Evolutionary conservation across 2,797 vertebrate species (phyloP).

Genomic region (Amniataba percoides): DNA sequence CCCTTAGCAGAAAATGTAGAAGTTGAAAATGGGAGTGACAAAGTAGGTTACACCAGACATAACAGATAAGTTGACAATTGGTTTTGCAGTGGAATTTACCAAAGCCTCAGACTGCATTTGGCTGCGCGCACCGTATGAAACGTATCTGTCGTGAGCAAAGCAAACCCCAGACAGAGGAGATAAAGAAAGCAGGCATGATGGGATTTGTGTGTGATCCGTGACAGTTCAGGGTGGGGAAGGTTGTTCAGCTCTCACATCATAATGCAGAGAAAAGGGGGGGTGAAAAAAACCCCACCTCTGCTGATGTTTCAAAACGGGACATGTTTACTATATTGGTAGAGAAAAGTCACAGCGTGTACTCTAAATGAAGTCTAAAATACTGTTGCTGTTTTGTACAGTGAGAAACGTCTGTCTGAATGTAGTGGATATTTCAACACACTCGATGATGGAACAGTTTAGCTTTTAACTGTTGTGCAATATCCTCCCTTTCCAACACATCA

Average conservation of each 20-base stretch:
- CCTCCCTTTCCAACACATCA: conserved; percentile 84
- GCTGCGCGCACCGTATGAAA: conserved; percentile 49
- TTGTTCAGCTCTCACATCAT: conserved; percentile 42
- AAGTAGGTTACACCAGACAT: conserved; percentile 45
- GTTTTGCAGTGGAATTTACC: conserved; percentile 64
- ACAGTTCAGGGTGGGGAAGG: conserved; percentile 66
- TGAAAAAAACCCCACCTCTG: conserved; percentile 29
- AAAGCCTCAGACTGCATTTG: conserved; percentile 37
- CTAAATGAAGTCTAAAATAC: conserved; percentile 29
- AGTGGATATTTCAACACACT: conserved; percentile 83
- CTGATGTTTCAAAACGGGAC: conserved; percentile 11
- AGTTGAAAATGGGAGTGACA: conserved; percentile 55
- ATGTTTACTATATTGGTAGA: neutral
- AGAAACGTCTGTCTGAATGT: conserved; percentile 75
- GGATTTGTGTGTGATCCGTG: conserved; percentile 64
- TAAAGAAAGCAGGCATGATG: conserved; percentile 47
- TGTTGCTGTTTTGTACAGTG: conserved; percentile 46
- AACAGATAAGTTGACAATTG: conserved; percentile 60
- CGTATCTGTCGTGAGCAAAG: conserved; percentile 52
- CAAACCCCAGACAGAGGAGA: conserved; percentile 56
- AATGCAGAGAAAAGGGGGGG: conserved; percentile 27
- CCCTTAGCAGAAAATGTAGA: conserved; percentile 43
- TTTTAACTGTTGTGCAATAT: conserved; percentile 83
- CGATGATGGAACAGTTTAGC: conserved; percentile 79
- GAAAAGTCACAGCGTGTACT: conserved; percentile 14